Conservation (phyloP, 2,797 vertebrate genomes). For the Megaceryle alcyon region DNA sequence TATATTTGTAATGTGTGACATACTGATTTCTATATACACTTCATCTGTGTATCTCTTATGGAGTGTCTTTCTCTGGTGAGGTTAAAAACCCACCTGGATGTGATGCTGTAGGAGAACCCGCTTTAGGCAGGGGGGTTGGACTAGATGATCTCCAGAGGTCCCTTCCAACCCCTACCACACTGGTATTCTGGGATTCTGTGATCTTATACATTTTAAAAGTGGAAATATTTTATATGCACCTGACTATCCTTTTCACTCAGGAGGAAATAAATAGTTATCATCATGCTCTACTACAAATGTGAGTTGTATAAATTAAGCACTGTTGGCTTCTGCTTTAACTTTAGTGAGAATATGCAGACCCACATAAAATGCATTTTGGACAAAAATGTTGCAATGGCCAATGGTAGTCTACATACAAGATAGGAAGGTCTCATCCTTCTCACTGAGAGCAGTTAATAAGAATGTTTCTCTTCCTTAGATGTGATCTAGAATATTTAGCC, state of each 20-base stretch:
- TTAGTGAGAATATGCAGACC: neutral
- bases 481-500: neutral
- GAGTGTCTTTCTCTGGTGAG: neutral
- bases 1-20: neutral
- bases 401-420: neutral
- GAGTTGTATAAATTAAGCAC: neutral
- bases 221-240: neutral
- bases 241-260: neutral
- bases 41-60: neutral
- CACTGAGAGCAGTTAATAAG: neutral
- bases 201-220: neutral
- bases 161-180: neutral
- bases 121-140: neutral
- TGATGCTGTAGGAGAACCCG: neutral
- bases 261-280: neutral
- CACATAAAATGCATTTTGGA: neutral
- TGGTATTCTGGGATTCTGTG: neutral
- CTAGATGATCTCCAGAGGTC: neutral
- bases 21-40: neutral
- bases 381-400: neutral
- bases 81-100: neutral
- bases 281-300: neutral
- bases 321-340: neutral
- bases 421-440: neutral
- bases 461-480: neutral